Evolutionary conservation across 2,797 vertebrate genomes (phyloP).

Genomic region (Pampus argenteus): DNA sequence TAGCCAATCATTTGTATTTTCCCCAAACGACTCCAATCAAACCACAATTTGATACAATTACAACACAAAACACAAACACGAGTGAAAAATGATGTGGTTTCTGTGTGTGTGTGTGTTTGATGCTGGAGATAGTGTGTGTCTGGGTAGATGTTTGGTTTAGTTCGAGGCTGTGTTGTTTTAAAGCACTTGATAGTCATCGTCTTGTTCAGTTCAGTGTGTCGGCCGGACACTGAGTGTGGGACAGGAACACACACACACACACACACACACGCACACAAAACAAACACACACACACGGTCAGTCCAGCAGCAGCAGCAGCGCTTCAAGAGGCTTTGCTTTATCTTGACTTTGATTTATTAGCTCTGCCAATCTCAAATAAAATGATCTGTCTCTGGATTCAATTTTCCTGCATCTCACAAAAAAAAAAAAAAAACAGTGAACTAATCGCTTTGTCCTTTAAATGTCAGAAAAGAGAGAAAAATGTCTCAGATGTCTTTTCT

Average conservation of each 20-base stretch:
- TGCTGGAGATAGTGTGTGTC: constrained; percentile 71
- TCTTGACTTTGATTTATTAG: constrained; percentile 12
- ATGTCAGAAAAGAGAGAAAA: too few relatives aligned
- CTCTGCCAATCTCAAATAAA: neutral
- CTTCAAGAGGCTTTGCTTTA: constrained; percentile 17
- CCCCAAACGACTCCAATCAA: constrained; percentile 70
- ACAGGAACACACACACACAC: constrained; percentile 46
- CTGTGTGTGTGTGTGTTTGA: constrained; percentile 44
- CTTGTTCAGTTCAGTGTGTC: constrained; percentile 37
- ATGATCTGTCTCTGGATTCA: neutral
- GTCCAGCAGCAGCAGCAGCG: constrained; percentile 15
- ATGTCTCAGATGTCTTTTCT: too few relatives aligned
- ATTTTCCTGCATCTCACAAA: too few relatives aligned
- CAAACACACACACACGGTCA: constrained; percentile 26
- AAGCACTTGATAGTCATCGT: constrained; percentile 68
- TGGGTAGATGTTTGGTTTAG: constrained; percentile 70
- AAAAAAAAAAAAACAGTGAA: too few relatives aligned
- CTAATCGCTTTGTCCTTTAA: too few relatives aligned
- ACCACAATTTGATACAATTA: constrained; percentile 75
- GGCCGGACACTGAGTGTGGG: constrained; percentile 50
- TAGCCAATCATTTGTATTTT: constrained; percentile 50
- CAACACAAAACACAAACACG: constrained; percentile 60
- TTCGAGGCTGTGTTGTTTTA: constrained; percentile 71
- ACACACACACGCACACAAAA: constrained; percentile 29
- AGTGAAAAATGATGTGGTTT: constrained; percentile 71